These are phyloP conservation scores for Sciurus vulgaris DNA, from an alignment of 2,797 vertebrate species.

Conservation along the genomic window DNA sequence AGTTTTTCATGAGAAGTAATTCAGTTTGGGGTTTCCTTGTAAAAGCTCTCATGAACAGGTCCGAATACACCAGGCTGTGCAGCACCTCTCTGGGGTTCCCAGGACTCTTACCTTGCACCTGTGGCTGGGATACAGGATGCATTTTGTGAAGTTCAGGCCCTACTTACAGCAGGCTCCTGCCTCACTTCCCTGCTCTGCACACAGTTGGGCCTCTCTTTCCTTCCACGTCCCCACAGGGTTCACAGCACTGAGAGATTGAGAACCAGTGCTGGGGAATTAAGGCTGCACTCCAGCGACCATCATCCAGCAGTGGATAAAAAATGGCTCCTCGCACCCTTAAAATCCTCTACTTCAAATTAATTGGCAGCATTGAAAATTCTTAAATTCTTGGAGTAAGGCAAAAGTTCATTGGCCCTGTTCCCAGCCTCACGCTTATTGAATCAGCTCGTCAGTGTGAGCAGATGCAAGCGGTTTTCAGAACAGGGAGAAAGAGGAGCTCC, in stretches of 20 bases:
- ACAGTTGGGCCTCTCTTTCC: neutral
- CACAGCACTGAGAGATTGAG: accelerated
- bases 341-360: neutral
- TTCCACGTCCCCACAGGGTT: neutral
- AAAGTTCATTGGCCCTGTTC: accelerated
- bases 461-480: neutral
- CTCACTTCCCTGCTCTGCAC: accelerated
- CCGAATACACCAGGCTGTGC: neutral
- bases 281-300: neutral
- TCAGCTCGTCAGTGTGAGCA: neutral
- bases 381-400: neutral
- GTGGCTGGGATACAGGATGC: accelerated
- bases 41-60: neutral
- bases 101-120: accelerated
- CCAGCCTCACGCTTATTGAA: neutral
- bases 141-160: neutral
- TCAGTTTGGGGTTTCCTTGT: neutral
- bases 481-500: neutral
- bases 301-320: neutral
- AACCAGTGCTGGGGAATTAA: neutral
- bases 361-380: neutral
- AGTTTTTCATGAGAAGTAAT: neutral
- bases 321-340: neutral
- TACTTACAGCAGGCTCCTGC: no score
- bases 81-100: neutral